Evolutionary conservation across 2,113 vertebrate species (phyloP).

Genomic region (Leptocoma aspasia): DNA sequence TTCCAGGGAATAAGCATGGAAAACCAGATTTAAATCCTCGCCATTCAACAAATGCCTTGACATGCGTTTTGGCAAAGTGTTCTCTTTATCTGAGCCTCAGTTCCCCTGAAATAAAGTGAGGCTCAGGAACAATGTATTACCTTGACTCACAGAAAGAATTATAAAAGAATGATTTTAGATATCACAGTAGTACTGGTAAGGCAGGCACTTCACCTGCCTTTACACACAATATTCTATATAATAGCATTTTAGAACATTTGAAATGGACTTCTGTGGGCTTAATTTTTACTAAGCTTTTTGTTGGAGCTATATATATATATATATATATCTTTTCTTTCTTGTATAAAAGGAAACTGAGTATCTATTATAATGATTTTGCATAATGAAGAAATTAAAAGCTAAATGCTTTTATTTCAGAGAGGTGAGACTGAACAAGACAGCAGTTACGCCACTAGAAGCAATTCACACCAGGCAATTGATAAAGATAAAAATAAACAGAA

Average conservation of each 20-base stretch:
- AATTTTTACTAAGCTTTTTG: neutral
- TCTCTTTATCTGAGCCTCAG: neutral
- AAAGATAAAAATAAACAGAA: neutral
- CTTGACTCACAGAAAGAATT: neutral
- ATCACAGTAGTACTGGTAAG: neutral
- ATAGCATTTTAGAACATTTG: neutral
- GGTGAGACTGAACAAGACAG: neutral
- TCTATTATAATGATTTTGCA: neutral
- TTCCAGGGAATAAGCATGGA: neutral
- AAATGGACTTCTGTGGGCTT: neutral
- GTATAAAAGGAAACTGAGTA: neutral
- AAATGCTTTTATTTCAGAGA: neutral
- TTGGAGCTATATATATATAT: neutral
- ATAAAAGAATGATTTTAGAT: neutral
- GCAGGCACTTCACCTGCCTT: neutral
- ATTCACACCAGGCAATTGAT: neutral
- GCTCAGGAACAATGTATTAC: neutral
- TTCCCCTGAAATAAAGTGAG: neutral
- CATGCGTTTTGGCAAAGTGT: rapidly evolving
- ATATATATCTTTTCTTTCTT: neutral
- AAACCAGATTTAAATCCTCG: neutral
- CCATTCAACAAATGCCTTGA: neutral
- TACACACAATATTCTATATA: neutral
- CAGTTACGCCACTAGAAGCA: neutral
- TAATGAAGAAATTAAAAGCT: neutral